These are phyloP conservation scores for Nesospiza acunhae DNA, from an alignment of 2,113 vertebrate genomes.

Conservation along the genomic window DNA sequence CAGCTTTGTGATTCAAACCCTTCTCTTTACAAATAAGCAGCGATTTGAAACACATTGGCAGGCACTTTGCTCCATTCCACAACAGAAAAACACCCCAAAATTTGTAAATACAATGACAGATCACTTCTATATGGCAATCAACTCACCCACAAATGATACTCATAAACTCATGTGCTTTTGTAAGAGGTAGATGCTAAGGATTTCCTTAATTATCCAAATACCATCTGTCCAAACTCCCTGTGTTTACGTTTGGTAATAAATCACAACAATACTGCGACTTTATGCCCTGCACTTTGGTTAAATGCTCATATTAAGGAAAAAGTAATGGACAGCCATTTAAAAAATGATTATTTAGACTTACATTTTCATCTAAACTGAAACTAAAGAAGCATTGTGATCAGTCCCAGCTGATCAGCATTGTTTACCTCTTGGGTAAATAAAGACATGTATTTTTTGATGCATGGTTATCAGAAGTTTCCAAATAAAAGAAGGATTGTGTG, in stretches of 20 bases:
- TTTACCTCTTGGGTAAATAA: slow-evolving; percentile 49
- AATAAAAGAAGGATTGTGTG: slow-evolving; percentile 51
- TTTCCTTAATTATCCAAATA: slow-evolving; percentile 31
- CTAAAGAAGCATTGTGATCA: slow-evolving; percentile 27
- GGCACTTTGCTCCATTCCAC: neutral
- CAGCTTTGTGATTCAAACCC: neutral
- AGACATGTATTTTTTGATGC: slow-evolving; percentile 28
- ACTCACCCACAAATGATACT: neutral
- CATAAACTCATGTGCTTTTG: neutral
- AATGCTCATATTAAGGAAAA: slow-evolving; percentile 6
- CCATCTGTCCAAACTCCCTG: neutral
- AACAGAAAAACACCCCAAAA: neutral
- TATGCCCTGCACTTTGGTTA: neutral
- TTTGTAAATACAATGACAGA: neutral
- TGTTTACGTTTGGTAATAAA: neutral
- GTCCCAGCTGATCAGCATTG: slow-evolving; percentile 20
- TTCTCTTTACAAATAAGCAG: neutral
- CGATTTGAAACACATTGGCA: neutral
- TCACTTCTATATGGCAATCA: neutral
- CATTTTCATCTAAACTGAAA: slow-evolving; percentile 45
- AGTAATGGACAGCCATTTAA: neutral
- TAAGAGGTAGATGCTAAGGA: neutral
- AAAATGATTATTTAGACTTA: slow-evolving; percentile 8
- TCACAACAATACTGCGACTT: neutral
- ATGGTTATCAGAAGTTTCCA: slow-evolving; percentile 30